Evolutionary conservation across 2,888 invertebrate species (phyloP).

Genomic region (Thyatira batis): DNA sequence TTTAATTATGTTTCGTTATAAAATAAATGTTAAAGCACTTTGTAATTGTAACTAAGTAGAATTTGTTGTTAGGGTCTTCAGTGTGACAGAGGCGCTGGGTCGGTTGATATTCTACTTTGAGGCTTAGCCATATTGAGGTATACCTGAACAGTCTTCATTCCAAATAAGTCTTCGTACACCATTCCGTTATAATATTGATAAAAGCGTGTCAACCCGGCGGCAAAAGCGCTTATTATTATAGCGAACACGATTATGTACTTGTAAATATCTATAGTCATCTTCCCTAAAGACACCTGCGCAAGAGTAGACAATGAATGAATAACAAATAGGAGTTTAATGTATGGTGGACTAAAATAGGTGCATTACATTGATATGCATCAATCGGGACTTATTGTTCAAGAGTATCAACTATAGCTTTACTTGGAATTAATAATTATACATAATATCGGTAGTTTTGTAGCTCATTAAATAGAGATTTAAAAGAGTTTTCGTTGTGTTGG

Average conservation of each 20-base stretch:
- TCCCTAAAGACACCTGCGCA: slow-evolving; percentile 83
- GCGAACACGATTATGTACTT: slow-evolving; percentile 84
- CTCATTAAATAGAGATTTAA: too few relatives aligned
- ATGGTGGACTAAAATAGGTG: not conserved
- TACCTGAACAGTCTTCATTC: slow-evolving; percentile 79
- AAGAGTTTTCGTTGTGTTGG: too few relatives aligned
- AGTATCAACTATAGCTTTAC: not conserved
- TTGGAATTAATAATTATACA: too few relatives aligned
- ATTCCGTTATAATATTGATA: slow-evolving; percentile 86
- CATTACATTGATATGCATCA: not conserved
- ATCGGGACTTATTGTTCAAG: not conserved
- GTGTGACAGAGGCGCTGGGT: not conserved
- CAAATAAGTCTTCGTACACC: slow-evolving; percentile 81
- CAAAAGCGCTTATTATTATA: slow-evolving; percentile 83
- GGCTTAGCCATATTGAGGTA: not conserved
- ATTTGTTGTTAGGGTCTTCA: too few relatives aligned
- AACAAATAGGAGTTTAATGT: slow-evolving; percentile 2
- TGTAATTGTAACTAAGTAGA: not conserved
- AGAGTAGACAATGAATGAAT: slow-evolving; percentile 5
- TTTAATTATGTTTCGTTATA: too few relatives aligned
- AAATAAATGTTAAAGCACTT: too few relatives aligned
- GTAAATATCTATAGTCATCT: slow-evolving; percentile 85
- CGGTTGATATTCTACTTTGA: not conserved
- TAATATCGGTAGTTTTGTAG: too few relatives aligned
- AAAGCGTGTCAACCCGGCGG: slow-evolving; percentile 82